Percentiles rank a stretch among this genome's conserved stretches.
Evolutionary conservation across 2,113 vertebrate species (phyloP).

Genomic region (Eulemur macaco): DNA sequence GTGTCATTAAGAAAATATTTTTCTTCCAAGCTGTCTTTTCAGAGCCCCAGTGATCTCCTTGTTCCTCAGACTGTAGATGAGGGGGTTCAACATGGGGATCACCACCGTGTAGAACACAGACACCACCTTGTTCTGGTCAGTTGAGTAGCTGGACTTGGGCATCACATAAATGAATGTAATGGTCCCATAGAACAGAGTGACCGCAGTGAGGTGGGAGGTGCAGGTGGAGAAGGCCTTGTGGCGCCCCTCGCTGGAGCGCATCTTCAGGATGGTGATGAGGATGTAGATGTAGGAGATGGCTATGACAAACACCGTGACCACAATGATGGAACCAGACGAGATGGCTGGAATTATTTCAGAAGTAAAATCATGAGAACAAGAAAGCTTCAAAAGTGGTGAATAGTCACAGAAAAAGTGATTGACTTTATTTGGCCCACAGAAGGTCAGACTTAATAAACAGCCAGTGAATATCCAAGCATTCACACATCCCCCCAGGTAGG

Average conservation of each 20-base stretch:
- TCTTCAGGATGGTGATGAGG: constrained; percentile 53
- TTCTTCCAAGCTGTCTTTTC: background rate
- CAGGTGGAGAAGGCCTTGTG: constrained; percentile 73
- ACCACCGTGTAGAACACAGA: constrained; percentile 69
- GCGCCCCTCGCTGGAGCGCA: background rate
- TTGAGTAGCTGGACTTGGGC: constrained; percentile 72
- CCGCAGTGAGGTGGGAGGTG: constrained; percentile 60
- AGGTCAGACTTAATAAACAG: constrained; percentile 57
- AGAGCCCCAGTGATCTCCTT: constrained; percentile 66
- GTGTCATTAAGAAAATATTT: background rate
- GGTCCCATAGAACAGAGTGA: constrained; percentile 67
- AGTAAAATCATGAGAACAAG: constrained; percentile 65
- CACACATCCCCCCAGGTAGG: constrained; percentile 63
- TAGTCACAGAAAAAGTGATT: constrained; percentile 84
- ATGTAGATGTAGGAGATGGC: constrained; percentile 61
- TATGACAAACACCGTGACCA: constrained; percentile 57
- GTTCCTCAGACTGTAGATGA: constrained; percentile 73
- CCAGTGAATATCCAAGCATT: constrained; percentile 65
- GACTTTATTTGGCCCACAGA: constrained; percentile 70
- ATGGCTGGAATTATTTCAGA: constrained; percentile 59
- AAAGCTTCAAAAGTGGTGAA: constrained; percentile 79
- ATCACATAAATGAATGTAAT: constrained; percentile 70
- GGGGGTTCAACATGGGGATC: constrained; percentile 69
- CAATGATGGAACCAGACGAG: constrained; percentile 60
- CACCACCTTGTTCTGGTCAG: constrained; percentile 66